Conservation (phyloP, 92 coral and sea anemone genomes). For the Actinernus sp. region DNA sequence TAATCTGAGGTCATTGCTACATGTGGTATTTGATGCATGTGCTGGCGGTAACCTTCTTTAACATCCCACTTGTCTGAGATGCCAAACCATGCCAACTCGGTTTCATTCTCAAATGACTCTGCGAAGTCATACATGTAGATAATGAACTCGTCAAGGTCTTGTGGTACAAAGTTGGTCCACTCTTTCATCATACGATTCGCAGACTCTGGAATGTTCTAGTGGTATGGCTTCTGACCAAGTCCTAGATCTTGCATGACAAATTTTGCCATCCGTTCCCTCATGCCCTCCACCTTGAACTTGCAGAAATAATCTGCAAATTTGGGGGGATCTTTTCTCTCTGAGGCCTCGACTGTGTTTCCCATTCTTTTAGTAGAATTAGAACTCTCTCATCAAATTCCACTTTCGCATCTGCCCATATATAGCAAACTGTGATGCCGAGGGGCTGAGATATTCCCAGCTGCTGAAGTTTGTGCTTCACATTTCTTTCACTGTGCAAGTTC, state of each 20-base stretch:
- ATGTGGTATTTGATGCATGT: too few species aligned
- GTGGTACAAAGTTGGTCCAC: not conserved
- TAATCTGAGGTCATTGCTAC: too few species aligned
- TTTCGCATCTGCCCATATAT: slow-evolving; percentile 40
- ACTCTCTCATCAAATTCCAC: slow-evolving; percentile 26
- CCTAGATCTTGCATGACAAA: slow-evolving; percentile 54
- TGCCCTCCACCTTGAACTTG: slow-evolving; percentile 18
- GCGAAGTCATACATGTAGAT: not conserved
- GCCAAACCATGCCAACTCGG: slow-evolving; percentile 5
- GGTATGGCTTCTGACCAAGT: slow-evolving; percentile 50
- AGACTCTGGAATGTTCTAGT: slow-evolving; percentile 45
- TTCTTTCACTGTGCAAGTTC: slow-evolving; percentile 35
- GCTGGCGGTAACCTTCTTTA: too few species aligned
- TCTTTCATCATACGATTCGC: slow-evolving; percentile 50
- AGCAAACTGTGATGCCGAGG: slow-evolving; percentile 20
- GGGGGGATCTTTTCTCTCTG: slow-evolving; percentile 25
- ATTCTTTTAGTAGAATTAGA: slow-evolving; percentile 25
- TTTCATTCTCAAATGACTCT: not conserved
- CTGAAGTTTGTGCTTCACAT: slow-evolving; percentile 38
- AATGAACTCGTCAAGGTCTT: slow-evolving; percentile 13
- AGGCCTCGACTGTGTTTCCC: slow-evolving; percentile 39
- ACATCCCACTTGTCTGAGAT: slow-evolving; percentile 7
- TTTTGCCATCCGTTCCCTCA: slow-evolving; percentile 25
- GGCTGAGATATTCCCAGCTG: slow-evolving; percentile 18
- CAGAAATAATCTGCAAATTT: slow-evolving; percentile 29